Evolutionary conservation across 2,888 invertebrate species (phyloP), one percentile per base, ranked within the genome.

Genomic region (Macropis europaea): DNA sequence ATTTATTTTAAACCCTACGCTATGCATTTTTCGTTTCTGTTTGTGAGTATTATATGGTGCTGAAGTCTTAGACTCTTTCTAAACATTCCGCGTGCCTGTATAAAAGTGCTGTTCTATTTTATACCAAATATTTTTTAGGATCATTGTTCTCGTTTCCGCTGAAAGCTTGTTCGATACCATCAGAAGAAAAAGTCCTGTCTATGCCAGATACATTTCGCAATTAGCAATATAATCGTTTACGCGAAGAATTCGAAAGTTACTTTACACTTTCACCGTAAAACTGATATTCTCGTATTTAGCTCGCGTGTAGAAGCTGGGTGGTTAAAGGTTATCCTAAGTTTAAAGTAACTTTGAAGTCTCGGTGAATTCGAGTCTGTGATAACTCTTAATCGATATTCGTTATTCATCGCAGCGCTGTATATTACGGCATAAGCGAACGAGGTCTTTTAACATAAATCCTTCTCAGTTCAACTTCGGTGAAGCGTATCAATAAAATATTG

Each of bases 71-170:
- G n/a, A n/a, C n/a, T n/a, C n/a, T n/a, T n/a, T n/a, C n/a, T n/a
- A n/a, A n/a, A n/a, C n/a, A n/a, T n/a, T n/a, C n/a, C n/a, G n/a
- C n/a, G n/a, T n/a, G n/a, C n/a, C n/a, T n/a, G n/a, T n/a, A n/a
- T n/a, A n/a, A n/a, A n/a, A n/a, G n/a, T n/a, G n/a, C n/a, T n/a
- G n/a, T n/a, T n/a, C n/a, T n/a, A n/a, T n/a, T n/a, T n/a, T n/a
- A n/a, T n/a, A n/a, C n/a, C n/a, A n/a, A 38, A 36, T 57, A 30
- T 9, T 69, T 69, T 38, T 15, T 68, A 59, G 57, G 69, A 68
- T 45, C 69, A 38, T 45, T 50, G 43, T 24, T 36, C 13, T 45
- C 30, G n/a, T 19, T 32, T 57, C 45, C 6, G 9, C 32, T 47
- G 34, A 70, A 38, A 36, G 17, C 19, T 34, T 47, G 60, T 26